A percentile compares a stretch with the other conserved stretches of the same genome.
Conservation (phyloP, 2,888 invertebrate species). For the Catonia carolina region DNA sequence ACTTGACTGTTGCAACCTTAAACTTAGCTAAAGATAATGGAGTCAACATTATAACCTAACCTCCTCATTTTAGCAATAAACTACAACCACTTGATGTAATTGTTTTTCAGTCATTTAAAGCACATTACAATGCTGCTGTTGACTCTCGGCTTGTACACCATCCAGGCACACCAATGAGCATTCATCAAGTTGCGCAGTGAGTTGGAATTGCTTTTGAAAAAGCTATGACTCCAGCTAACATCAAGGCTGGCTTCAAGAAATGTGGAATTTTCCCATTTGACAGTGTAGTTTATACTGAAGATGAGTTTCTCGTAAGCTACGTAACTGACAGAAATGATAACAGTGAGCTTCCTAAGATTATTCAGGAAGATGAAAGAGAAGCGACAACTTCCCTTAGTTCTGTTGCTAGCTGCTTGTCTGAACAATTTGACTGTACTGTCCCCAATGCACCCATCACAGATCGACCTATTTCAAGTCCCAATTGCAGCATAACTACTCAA, state of each 20-base stretch:
- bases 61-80: slow-evolving; percentile 5
- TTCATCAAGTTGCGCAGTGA: background rate
- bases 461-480: no score
- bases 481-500: background rate
- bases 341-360: background rate
- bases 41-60: background rate
- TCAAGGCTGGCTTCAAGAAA: background rate
- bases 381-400: background rate
- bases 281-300: background rate
- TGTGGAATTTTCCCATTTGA: background rate
- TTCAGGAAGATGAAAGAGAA: background rate
- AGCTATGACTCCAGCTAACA: background rate
- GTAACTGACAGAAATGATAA: background rate
- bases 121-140: background rate
- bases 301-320: background rate
- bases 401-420: no score
- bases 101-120: background rate
- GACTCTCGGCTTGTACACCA: slow-evolving; percentile 1
- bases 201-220: background rate
- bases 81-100: slow-evolving; percentile 7
- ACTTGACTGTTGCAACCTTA: background rate
- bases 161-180: background rate
- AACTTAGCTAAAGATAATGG: background rate
- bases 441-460: background rate
- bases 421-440: no score